phyloP scores from a whole-genome alignment of 35 echinoderm and acorn worm species.

The Lytechinus pictus region DNA sequence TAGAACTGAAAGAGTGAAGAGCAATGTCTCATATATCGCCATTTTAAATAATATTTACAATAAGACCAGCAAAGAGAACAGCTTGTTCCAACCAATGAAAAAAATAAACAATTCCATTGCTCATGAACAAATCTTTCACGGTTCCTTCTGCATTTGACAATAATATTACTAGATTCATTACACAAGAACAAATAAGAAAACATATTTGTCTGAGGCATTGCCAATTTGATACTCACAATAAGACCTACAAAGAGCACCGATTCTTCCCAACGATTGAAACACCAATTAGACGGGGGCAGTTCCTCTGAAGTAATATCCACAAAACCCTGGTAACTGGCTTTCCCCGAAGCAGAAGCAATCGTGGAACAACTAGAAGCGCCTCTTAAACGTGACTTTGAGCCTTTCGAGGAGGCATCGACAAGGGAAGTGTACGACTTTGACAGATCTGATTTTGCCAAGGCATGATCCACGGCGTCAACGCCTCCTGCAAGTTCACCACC shows the following conservation, averaged over 20 bases:
- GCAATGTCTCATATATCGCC: no score
- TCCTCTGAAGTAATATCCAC: background rate
- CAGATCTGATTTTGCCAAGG: background rate
- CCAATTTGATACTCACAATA: background rate
- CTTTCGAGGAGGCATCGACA: background rate
- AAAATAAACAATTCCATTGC: no score
- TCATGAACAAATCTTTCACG: no score
- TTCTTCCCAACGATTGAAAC: constrained; percentile 30
- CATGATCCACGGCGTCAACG: background rate
- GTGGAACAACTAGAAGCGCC: background rate
- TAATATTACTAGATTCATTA: background rate
- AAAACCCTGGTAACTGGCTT: background rate
- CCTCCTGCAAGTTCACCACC: background rate
- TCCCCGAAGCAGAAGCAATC: background rate
- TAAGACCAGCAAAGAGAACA: no score
- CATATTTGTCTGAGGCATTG: background rate
- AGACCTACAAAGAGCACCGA: constrained; percentile 29
- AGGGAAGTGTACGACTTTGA: constrained; percentile 33
- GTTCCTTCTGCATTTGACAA: background rate
- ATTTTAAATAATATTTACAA: no score
- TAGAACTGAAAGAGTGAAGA: no score
- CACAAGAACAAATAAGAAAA: background rate
- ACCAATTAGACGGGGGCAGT: constrained; percentile 35
- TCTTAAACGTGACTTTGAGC: background rate
- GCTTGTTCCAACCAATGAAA: no score